These are phyloP conservation scores for Helogale parvula DNA, from an alignment of 2,113 vertebrate genomes.

Conservation along the genomic window DNA sequence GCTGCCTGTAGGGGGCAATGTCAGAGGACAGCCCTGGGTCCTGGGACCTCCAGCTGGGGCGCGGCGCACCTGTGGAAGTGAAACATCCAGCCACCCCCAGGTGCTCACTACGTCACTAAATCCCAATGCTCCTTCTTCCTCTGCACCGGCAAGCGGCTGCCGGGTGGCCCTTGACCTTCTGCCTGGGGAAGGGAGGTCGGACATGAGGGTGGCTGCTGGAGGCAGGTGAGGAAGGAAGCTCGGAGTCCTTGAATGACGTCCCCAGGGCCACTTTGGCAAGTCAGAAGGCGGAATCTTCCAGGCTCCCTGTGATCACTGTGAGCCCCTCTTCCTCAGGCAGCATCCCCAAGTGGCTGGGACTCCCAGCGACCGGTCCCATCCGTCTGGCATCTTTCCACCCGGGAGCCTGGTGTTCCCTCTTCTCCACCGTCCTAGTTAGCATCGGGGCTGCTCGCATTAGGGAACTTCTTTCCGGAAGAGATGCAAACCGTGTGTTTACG, in stretches of 20 bases:
- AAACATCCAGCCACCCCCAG: neutral
- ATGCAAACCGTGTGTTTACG: neutral
- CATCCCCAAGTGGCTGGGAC: accelerated
- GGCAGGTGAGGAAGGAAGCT: neutral
- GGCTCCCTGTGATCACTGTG: accelerated
- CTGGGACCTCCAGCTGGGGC: neutral
- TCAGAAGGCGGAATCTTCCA: too few species aligned
- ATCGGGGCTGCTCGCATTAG: neutral
- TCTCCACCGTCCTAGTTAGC: neutral
- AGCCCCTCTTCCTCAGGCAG: neutral
- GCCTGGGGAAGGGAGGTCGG: neutral
- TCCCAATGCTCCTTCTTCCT: neutral
- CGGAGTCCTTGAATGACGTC: neutral
- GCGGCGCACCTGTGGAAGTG: accelerated
- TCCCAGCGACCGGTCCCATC: accelerated
- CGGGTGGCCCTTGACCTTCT: neutral
- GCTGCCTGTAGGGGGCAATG: neutral
- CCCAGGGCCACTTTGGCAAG: neutral
- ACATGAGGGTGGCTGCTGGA: neutral
- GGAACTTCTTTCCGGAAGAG: slow-evolving; percentile 22
- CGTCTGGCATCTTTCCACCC: neutral
- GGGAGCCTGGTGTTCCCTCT: neutral
- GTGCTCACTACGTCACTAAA: neutral
- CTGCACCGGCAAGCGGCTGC: neutral
- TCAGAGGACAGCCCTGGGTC: neutral